Conservation (phyloP, 2,797 vertebrate genomes). For the Argyrosomus regius region DNA sequence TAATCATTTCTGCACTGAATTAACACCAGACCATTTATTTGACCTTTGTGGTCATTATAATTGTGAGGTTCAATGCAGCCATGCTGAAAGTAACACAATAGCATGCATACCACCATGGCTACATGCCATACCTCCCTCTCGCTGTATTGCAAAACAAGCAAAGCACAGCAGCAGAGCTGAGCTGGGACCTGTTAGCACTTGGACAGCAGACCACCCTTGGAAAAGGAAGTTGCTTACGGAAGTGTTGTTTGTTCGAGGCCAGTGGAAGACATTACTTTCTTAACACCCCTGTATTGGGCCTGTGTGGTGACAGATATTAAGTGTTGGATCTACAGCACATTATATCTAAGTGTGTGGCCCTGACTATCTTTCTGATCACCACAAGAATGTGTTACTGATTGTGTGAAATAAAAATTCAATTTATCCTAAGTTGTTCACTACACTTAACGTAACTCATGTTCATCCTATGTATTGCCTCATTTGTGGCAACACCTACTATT, state of each 20-base stretch:
- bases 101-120: slow-evolving; percentile 65
- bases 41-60: slow-evolving; percentile 74
- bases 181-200: slow-evolving; percentile 49
- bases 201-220: slow-evolving; percentile 62
- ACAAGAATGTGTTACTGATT: background rate
- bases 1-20: slow-evolving; percentile 63
- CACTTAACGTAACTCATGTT: background rate
- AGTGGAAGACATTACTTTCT: slow-evolving; percentile 35
- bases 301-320: background rate
- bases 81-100: slow-evolving; percentile 67
- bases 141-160: slow-evolving; percentile 45
- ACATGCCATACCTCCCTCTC: slow-evolving; percentile 66
- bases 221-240: slow-evolving; percentile 46
- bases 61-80: slow-evolving; percentile 63
- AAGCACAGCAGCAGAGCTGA: slow-evolving; percentile 46
- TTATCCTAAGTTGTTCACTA: background rate
- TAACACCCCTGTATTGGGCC: slow-evolving; percentile 2
- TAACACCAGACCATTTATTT: slow-evolving; percentile 70
- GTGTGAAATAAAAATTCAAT: background rate
- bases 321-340: background rate
- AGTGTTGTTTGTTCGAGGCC: slow-evolving; percentile 52
- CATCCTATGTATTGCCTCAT: slow-evolving; percentile 44
- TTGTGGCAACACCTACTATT: background rate
- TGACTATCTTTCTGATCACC: background rate
- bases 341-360: background rate